Conservation (phyloP, 2,797 vertebrate species). For the Pristis pectinata region DNA sequence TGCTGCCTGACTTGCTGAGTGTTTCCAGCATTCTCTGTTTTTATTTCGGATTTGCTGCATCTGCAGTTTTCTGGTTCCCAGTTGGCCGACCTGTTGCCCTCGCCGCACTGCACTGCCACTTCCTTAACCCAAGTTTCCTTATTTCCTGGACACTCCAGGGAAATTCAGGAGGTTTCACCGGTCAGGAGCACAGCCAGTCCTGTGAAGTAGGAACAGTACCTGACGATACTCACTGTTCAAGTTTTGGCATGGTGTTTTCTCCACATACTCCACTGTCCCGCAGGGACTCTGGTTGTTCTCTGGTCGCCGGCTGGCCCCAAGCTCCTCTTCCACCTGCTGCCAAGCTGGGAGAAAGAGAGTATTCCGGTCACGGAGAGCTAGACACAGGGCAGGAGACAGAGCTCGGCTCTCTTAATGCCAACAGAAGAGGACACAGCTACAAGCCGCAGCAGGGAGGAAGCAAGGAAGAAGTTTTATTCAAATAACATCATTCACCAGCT, state of each 20-base stretch:
- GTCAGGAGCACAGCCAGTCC: not conserved
- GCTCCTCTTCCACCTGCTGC: constrained; percentile 86
- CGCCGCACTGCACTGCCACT: too few relatives aligned
- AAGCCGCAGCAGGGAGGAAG: not conserved
- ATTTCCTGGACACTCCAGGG: not conserved
- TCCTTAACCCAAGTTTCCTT: too few relatives aligned
- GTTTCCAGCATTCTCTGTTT: too few relatives aligned
- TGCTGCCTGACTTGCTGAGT: too few relatives aligned
- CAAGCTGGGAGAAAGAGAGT: constrained; percentile 63
- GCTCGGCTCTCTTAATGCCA: not conserved
- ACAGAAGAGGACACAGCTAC: not conserved
- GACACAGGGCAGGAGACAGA: not conserved
- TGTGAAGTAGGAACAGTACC: not conserved
- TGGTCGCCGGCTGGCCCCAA: constrained; percentile 56
- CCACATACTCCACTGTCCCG: constrained; percentile 75
- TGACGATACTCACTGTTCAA: constrained; percentile 71
- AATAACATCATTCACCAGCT: not conserved
- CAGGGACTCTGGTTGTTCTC: constrained; percentile 46
- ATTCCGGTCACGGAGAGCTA: not conserved
- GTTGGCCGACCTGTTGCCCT: too few relatives aligned
- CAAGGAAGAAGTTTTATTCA: not conserved
- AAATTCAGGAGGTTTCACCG: not conserved
- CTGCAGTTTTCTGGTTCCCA: too few relatives aligned
- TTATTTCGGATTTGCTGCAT: too few relatives aligned
- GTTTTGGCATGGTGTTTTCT: constrained; percentile 71